A percentile compares a stretch with the other conserved stretches of the same genome.
Conservation (phyloP, 2,888 invertebrate genomes). For the Tolmerus cingulatus region DNA sequence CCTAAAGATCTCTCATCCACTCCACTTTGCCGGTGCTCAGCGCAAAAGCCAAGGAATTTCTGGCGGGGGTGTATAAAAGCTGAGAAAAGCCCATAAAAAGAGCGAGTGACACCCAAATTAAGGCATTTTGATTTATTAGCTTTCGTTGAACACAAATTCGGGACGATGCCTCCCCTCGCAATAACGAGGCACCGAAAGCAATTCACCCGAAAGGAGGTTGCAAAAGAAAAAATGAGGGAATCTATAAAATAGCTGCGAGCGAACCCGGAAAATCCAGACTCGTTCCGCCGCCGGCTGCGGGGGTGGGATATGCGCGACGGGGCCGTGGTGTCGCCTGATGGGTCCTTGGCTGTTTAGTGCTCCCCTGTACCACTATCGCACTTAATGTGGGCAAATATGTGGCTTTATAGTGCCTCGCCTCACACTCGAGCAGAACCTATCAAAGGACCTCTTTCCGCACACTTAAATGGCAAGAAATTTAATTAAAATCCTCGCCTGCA, state of each 20-base stretch:
- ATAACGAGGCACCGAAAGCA: slow-evolving; percentile 3
- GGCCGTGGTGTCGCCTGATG: not conserved
- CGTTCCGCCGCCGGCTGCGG: not conserved
- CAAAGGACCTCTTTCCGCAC: slow-evolving; percentile 15
- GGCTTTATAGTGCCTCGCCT: slow-evolving; percentile 19
- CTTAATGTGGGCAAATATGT: slow-evolving; percentile 33
- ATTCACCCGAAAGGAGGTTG: not conserved
- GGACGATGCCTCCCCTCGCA: not conserved
- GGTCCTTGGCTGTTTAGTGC: slow-evolving; percentile 26
- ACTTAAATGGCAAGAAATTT: slow-evolving; percentile 41
- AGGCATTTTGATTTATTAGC: slow-evolving; percentile 48
- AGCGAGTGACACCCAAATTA: slow-evolving; percentile 48
- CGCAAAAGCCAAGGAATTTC: not conserved
- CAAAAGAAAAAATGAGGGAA: slow-evolving; percentile 7
- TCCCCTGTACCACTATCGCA: not conserved
- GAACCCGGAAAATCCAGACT: not conserved
- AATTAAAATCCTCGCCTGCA: slow-evolving; percentile 38
- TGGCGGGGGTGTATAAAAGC: slow-evolving; percentile 28
- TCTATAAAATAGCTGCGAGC: slow-evolving; percentile 29
- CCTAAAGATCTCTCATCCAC: not conserved
- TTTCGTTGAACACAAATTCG: slow-evolving; percentile 40
- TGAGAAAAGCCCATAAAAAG: slow-evolving; percentile 44
- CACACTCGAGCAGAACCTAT: not conserved
- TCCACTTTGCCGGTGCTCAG: not conserved
- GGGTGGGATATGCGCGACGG: not conserved